These are phyloP conservation scores for Drosophila kanekoi DNA, from an alignment of 2,888 invertebrate species.

Conservation along the genomic window DNA sequence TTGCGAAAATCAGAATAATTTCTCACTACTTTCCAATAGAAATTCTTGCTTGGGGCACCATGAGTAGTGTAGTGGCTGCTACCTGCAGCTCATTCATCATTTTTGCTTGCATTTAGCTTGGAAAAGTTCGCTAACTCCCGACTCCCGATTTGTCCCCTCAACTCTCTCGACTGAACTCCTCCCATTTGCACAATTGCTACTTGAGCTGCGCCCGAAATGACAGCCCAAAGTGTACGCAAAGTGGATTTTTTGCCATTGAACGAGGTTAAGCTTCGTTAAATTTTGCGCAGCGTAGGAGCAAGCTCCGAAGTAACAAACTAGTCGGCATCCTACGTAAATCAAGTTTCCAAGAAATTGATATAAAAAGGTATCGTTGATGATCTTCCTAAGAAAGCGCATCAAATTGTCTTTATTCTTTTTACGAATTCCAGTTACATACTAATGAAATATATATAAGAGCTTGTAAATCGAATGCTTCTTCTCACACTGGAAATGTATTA, in stretches of 20 bases:
- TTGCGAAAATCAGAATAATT: slow-evolving; percentile 59
- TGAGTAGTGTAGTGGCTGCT: slow-evolving; percentile 6
- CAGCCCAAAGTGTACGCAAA: slow-evolving; percentile 80
- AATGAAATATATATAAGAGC: too few relatives aligned
- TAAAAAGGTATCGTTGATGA: not conserved
- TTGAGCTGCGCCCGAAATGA: slow-evolving; percentile 76
- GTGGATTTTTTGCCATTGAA: slow-evolving; percentile 79
- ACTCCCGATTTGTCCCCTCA: not conserved
- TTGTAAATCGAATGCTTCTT: too few relatives aligned
- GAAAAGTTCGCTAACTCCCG: slow-evolving; percentile 48
- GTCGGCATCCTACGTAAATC: slow-evolving; percentile 4
- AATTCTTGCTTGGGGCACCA: slow-evolving; percentile 12
- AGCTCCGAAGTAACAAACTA: not conserved
- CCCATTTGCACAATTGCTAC: slow-evolving; percentile 79
- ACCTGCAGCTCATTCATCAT: slow-evolving; percentile 77
- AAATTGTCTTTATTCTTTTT: too few relatives aligned
- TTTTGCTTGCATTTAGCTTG: slow-evolving; percentile 67
- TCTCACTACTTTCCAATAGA: slow-evolving; percentile 38
- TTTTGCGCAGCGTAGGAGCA: slow-evolving; percentile 60
- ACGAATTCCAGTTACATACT: too few relatives aligned
- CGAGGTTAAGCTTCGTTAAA: slow-evolving; percentile 82
- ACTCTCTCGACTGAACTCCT: slow-evolving; percentile 23
- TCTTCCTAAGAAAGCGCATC: not conserved
- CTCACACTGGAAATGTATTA: not conserved
- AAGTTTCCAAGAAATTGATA: not conserved